Base-by-base conservation (phyloP, 2,113 vertebrate species). In the Lasiurus borealis region DNA sequence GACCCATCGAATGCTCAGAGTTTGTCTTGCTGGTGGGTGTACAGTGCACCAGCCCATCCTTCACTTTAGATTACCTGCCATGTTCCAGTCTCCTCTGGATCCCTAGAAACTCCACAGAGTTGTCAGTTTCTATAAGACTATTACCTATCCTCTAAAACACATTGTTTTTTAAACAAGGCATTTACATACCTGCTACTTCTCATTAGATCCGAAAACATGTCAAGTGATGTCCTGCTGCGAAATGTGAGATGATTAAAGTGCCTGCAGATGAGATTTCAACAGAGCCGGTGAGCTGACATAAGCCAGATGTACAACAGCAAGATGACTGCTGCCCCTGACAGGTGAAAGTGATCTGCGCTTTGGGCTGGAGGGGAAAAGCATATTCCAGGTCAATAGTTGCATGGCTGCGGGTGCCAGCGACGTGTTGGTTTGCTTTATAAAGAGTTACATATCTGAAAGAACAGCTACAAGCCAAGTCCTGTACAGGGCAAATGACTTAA, bases 111-210 rank as follows among this genome's bases (percentile, higher is more conserved):
- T 44, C 62, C 66, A n/a, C n/a, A 0, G 69, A 83, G 48, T 57
- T 94, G 48, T 46, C 81, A 36, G 44, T 78, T 85, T 54, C 62
- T 18, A 50, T 21, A 73, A n/a, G 31, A 34, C 54, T 46, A 16
- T 40, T 34, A 62, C 23, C 44, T 50, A 23, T 48, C 21, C 11
- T 83, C 78, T 62, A 87, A 57, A 77, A 52, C 36, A 78, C 54
- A 4, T 1, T 19, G 19, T 3, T 36, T 5, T 40, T 94, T 88
- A 93, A 59, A 18, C 36, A 75, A 77, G 76, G 36, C 44, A 66
- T 90, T 93, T 40, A 82, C 46, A 48, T 85, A 85, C 46, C 73
- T 88, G 73, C 44, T n/a, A 85, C 40, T 82, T 71, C 76, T 46
- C 54, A 27, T 21, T 82, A 62, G 25, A 29, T 27, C 66, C 44